Percentiles rank a stretch among this genome's conserved stretches.
Conservation (phyloP, 2,888 invertebrate species). For the Myopa testacea region DNA sequence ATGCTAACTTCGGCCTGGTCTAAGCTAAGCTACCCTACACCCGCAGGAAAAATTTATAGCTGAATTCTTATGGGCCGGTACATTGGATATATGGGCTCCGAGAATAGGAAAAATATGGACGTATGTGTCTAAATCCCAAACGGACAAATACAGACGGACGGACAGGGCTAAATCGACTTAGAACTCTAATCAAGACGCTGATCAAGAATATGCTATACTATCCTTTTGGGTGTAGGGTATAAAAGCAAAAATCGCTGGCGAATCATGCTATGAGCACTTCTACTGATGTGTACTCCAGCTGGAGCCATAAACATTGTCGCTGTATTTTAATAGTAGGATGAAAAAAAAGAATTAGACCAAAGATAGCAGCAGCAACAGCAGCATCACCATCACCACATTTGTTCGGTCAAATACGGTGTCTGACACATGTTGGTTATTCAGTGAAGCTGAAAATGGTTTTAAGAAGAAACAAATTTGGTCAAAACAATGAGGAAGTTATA, state of each 20-base stretch:
- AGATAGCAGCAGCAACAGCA: neutral
- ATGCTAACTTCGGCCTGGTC: too few relatives aligned
- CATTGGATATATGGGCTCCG: too few relatives aligned
- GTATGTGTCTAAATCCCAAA: too few relatives aligned
- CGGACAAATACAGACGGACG: too few relatives aligned
- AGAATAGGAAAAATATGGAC: too few relatives aligned
- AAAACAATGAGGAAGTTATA: conserved; percentile 31
- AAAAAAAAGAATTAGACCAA: conserved; percentile 7
- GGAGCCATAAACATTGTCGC: conserved; percentile 18
- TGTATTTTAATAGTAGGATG: neutral
- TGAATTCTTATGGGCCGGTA: too few relatives aligned
- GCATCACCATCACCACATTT: neutral
- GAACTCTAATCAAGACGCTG: too few relatives aligned
- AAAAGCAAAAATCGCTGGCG: neutral
- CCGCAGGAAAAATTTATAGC: too few relatives aligned
- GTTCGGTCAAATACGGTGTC: neutral
- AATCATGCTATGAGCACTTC: neutral
- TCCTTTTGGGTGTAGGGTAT: too few relatives aligned
- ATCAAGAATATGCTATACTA: too few relatives aligned
- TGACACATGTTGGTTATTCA: neutral
- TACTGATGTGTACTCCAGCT: conserved; percentile 16
- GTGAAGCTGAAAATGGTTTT: neutral
- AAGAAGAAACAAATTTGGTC: conserved; percentile 19
- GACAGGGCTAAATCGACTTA: too few relatives aligned
- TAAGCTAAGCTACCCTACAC: too few relatives aligned